Evolutionary conservation across 2,888 invertebrate species (phyloP), one percentile per base, ranked within the genome.

Genomic region (Megalurothrips usitatus): DNA sequence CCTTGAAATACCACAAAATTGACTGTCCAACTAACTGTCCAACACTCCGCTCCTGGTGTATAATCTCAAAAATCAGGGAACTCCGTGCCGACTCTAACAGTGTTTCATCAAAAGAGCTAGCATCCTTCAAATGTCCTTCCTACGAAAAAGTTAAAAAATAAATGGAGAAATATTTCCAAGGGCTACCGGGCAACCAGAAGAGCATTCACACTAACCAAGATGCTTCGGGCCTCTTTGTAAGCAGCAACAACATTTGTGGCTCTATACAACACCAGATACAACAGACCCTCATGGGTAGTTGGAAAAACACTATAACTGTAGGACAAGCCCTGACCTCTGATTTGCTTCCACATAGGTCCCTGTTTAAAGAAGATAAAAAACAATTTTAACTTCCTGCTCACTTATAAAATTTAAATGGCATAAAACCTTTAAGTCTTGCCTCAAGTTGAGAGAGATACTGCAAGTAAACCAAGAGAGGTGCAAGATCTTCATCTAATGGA

Each of bases 311-410:
- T 90, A 88, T 94, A 96, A 81, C 92, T 90, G 87, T 97, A 97
- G 0, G 96, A 92, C 81, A 95, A 90, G 0, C 97, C 97, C 85
- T 92, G 92, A 68, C 97, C 97, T 84, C 97, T 91, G 83, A 97
- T 94, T 86, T 93, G 91, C 80, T 92, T 91, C 95, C 95, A 96
- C 92, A 96, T 92, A 47, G 96, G 96, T 80, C 96, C 96, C 93
- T 94, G 87, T 43, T 43, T 6, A 43, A 43, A 43, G 34, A 43
- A 6, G 34, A 43, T 6, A 43, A 43, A 6, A 43, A 43, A 43
- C 80, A 26, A 52, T 48, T 47, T 78, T 78, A 78, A n/a, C 19
- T 12, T 81, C 19, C n/a, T 79, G 8, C 28, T 23, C 8, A 4
- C n/a, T n/a, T n/a, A n/a, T n/a, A 0, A 52, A 80, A 48, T 68